Conservation (phyloP, 2,797 vertebrate genomes). For the Telmatherina bonti region DNA sequence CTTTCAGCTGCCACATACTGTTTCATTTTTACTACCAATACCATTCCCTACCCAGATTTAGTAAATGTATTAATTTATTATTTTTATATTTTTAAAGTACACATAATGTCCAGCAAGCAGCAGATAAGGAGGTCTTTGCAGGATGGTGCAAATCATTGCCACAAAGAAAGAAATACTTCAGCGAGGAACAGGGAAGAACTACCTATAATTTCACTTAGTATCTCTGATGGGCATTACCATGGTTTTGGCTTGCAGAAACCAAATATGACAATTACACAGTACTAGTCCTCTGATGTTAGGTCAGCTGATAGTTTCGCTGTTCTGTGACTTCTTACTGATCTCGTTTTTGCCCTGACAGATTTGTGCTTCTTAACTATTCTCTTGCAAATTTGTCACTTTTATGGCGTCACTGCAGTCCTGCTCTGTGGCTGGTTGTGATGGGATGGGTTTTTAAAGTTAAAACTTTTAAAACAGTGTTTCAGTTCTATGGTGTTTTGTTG, state of each 20-base stretch:
- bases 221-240: background rate
- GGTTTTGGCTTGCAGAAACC: background rate
- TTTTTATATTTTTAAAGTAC: slow-evolving; percentile 10
- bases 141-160: background rate
- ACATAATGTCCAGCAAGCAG: background rate
- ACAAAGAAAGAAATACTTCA: background rate
- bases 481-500: background rate
- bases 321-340: slow-evolving; percentile 13
- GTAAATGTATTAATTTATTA: slow-evolving; percentile 4
- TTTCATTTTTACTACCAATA: slow-evolving; percentile 12
- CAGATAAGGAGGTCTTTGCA: slow-evolving; percentile 1
- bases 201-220: background rate
- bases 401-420: background rate
- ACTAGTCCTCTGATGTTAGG: background rate
- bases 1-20: background rate
- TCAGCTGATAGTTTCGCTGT: background rate
- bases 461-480: background rate
- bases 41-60: background rate
- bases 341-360: slow-evolving; percentile 22
- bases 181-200: background rate
- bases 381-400: slow-evolving; percentile 6
- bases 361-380: slow-evolving; percentile 28
- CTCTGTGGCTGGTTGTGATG: slow-evolving; percentile 12
- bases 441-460: too few species aligned
- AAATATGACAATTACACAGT: slow-evolving; percentile 1